Evolutionary conservation across 2,797 vertebrate genomes (phyloP), one percentile per base, ranked within the genome.

Genomic region (Lepilemur ruficaudatus): DNA sequence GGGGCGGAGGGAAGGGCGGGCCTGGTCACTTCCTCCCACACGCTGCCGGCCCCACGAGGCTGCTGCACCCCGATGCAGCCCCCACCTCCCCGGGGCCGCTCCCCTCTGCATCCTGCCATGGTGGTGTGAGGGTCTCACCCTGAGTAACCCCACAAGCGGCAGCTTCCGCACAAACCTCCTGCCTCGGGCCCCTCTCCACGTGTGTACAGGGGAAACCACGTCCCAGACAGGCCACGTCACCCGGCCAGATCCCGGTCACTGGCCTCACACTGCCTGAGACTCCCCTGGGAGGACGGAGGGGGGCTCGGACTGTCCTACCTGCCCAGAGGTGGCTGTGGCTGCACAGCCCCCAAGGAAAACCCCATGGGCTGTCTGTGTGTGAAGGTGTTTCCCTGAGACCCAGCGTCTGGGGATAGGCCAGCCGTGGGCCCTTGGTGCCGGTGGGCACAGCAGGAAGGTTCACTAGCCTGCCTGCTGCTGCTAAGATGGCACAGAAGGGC

Each of bases 71-170:
- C 41, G 17, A 32, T 0, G 41, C 7, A 9, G 46, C 0, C 28
- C 65, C 28, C 11, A 4, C 32, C 32, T 2, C 8, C 4, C 17
- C 57, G 12, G 6, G 59, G 52, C 2, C 1, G 22, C 52, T 30
- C 32, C 5, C 28, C 28, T 55, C 48, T 2, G 0, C 0, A 41
- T 5, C 59, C 73, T 41, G 1, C 13, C 7, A 3, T 0, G 4
- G 46, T 12, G 52, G 22, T 30, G 17, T 7, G 28, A 20, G 43
- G 41, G 30, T 15, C 75, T 5, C 1, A 23, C 13, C 50, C 79
- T 11, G 18, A 50, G 22, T 0, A 25, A 11, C 25, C 32, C 14
- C 18, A 25, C 4, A 4, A 2, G 25, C 46, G 13, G 48, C 7
- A 7, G 61, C 81, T 14, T 18, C 17, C 32, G 32, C 46, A 2